Conservation (phyloP, 2,888 invertebrate genomes). For the Augiades crinisus region DNA sequence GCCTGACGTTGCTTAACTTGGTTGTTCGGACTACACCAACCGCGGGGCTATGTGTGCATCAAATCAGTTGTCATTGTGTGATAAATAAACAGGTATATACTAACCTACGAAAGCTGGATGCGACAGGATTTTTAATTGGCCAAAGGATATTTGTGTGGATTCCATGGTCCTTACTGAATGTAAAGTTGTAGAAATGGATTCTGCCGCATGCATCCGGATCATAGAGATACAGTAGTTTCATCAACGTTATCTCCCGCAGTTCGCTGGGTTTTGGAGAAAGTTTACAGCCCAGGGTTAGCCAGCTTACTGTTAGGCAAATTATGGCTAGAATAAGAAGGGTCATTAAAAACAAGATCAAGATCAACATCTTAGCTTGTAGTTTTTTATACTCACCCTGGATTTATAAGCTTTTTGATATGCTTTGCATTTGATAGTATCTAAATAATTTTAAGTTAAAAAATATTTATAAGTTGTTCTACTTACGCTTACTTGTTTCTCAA, state of each 20-base stretch:
- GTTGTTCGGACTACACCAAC: too few relatives aligned
- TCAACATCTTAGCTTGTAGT: too few relatives aligned
- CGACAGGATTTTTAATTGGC: conserved; percentile 52
- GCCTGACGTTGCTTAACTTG: too few relatives aligned
- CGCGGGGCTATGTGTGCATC: too few relatives aligned
- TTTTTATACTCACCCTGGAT: too few relatives aligned
- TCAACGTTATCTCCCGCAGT: conserved; percentile 58
- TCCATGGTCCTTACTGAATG: conserved; percentile 30
- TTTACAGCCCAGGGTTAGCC: conserved; percentile 54
- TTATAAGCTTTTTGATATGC: too few relatives aligned
- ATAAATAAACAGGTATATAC: neutral
- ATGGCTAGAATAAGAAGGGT: conserved; percentile 46
- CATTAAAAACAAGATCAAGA: too few relatives aligned
- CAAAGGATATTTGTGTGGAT: conserved; percentile 49
- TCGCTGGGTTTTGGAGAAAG: conserved; percentile 46
- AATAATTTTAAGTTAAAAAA: too few relatives aligned
- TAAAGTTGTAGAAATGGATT: conserved; percentile 61
- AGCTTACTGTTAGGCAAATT: conserved; percentile 48
- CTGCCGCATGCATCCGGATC: conserved; percentile 61
- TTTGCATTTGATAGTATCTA: too few relatives aligned
- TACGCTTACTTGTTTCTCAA: too few relatives aligned
- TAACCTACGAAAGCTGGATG: conserved; percentile 52
- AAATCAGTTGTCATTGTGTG: too few relatives aligned
- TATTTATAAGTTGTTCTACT: too few relatives aligned
- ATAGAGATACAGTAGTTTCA: conserved; percentile 63